phyloP scores from a whole-genome alignment of 1,140 invertebrate genomes.

The Zaprionus vittiger region DNA sequence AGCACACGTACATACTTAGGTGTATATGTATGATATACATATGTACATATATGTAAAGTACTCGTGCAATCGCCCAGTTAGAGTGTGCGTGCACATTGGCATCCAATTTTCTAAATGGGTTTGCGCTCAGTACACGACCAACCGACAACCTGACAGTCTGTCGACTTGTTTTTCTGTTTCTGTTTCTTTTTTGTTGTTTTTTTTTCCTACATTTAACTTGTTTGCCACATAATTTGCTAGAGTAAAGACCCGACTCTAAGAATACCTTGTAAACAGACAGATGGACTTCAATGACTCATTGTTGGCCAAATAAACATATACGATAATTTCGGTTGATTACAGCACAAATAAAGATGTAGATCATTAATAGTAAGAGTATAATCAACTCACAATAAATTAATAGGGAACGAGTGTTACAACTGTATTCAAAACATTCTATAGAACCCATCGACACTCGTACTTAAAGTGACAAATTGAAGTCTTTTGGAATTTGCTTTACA shows the following conservation, averaged over 20 bases:
- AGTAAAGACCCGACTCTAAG: constrained; percentile 5
- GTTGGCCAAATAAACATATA: not conserved
- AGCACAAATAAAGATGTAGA: not conserved
- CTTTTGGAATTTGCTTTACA: not conserved
- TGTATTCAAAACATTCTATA: not conserved
- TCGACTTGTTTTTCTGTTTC: not conserved
- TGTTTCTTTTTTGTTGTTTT: constrained; percentile 8
- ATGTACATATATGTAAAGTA: constrained; percentile 17
- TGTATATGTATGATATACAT: not conserved
- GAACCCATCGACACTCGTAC: not conserved
- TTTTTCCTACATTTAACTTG: constrained; percentile 44
- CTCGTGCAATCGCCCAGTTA: constrained; percentile 11
- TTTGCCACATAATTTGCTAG: constrained; percentile 32
- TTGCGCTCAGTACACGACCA: constrained; percentile 24
- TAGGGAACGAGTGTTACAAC: not conserved
- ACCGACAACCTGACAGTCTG: constrained; percentile 13
- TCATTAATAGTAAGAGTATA: not conserved
- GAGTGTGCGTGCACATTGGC: constrained; percentile 43
- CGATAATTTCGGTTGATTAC: not conserved
- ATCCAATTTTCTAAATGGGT: constrained; percentile 69
- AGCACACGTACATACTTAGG: not conserved
- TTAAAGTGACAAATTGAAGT: not conserved
- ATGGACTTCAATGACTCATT: not conserved
- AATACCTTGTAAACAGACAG: constrained; percentile 21
- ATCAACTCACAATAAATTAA: not conserved